Percentiles rank a stretch among this genome's conserved stretches.
These are phyloP conservation scores for Sinocyclocheilus anophthalmus DNA, from an alignment of 2,113 vertebrate species.

Conservation along the genomic window DNA sequence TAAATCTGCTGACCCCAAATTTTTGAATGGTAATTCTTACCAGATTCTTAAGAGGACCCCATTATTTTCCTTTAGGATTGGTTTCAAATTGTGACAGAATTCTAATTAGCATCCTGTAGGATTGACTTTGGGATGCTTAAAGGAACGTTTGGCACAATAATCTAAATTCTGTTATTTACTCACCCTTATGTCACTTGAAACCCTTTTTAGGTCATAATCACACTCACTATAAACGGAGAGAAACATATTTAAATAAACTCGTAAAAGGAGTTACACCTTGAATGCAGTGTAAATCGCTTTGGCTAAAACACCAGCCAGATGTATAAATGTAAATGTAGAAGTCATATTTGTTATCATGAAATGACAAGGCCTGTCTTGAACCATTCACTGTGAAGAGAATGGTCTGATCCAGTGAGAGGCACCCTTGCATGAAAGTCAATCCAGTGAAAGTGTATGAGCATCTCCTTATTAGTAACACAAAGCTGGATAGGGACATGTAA, in stretches of 20 bases:
- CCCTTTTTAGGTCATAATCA: not conserved
- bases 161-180: not conserved
- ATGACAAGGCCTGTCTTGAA: conserved; percentile 63
- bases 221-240: not conserved
- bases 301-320: not conserved
- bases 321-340: not conserved
- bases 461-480: conserved; percentile 80
- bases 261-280: not conserved
- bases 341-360: conserved; percentile 22
- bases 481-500: conserved; percentile 59
- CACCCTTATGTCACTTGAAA: too few relatives aligned
- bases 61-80: too few relatives aligned
- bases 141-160: too few relatives aligned
- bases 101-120: too few relatives aligned
- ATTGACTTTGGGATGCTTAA: too few relatives aligned
- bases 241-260: not conserved
- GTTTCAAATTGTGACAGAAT: too few relatives aligned
- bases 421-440: conserved; percentile 78
- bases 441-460: conserved; percentile 73
- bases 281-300: not conserved
- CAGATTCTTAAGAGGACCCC: too few relatives aligned
- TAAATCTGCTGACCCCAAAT: too few relatives aligned
- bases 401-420: conserved; percentile 71
- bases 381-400: conserved; percentile 61
- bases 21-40: too few relatives aligned